Evolutionary conservation across 2,888 invertebrate genomes (phyloP).

Genomic region (Ochropacha duplaris): DNA sequence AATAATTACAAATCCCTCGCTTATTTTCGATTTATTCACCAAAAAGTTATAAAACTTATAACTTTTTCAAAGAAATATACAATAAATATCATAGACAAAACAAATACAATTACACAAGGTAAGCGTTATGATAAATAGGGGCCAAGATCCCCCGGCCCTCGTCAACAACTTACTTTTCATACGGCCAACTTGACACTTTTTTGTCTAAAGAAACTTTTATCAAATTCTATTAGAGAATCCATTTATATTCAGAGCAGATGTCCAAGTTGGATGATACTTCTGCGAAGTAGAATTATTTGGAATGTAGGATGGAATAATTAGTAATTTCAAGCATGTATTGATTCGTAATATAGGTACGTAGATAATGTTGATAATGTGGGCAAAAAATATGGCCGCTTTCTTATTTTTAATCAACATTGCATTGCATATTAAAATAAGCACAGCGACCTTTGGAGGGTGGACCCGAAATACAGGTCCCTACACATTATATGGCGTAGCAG

Average conservation of each 20-base stretch:
- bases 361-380: neutral
- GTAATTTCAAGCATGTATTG: neutral
- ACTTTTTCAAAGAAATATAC: neutral
- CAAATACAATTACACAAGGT: constrained; percentile 13
- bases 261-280: constrained; percentile 45
- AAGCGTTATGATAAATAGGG: constrained; percentile 29
- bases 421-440: constrained; percentile 3
- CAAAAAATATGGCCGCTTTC: neutral
- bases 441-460: neutral
- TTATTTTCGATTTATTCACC: neutral
- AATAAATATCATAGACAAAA: neutral
- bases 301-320: constrained; percentile 24
- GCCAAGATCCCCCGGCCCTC: constrained; percentile 23
- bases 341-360: constrained; percentile 4
- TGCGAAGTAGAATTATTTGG: constrained; percentile 33
- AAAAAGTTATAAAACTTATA: neutral
- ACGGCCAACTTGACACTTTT: constrained; percentile 47
- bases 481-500: constrained; percentile 5
- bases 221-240: constrained; percentile 59
- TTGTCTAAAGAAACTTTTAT: constrained; percentile 53
- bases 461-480: constrained; percentile 1
- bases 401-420: constrained; percentile 3
- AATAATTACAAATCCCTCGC: neutral
- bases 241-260: constrained; percentile 55
- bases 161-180: constrained; percentile 45